Evolutionary conservation across 2,113 vertebrate species (phyloP), one percentile per base, ranked within the genome.

Genomic region (Hippocampus mohnikei): DNA sequence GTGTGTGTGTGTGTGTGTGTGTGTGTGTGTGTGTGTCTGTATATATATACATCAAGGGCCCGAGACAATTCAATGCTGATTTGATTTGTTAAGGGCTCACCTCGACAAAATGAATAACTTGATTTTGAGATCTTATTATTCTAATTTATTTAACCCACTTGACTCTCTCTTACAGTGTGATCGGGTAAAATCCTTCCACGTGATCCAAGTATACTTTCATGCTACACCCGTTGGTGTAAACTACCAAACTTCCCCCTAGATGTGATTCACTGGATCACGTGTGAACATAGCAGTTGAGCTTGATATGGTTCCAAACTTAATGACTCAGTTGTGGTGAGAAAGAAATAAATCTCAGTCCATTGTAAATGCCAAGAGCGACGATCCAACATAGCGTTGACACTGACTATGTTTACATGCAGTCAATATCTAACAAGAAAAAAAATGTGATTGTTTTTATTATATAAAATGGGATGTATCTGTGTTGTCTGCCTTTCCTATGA

Each of bases 61-160:
- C 71, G 70, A 23, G 15, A 48, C 37, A 78, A 79, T 75, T 74
- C 65, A 42, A 78, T 21, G 20, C 20, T 6, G 1, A 29, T 59
- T 59, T 27, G 13, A 59, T 59, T 16, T 27, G 23, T 56, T 37
- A 21, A 61, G 18, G 18, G 16, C 15, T 15, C 15, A 33, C 33
- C 37, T n/a, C 37, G n/a, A 40, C 27, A 33, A 60, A 60, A 60
- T 33, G 2, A 29, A 27, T 33, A 33, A 33, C 27, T 33, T 33
- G 27, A 29, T 60, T 33, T 29, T 15, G 13, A 59, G 6, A 12
- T 29, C 13, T 59, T 59, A 56, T 56, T 23, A 29, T 33, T 60
- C 15, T 60, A 8, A 33, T 60, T 33, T 60, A 15, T 7, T 60
- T 18, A 33, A 20, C 6, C 15, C 15, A 60, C 58, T 33, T 20